Evolutionary conservation across 2,797 vertebrate species (phyloP), one percentile per base, ranked within the genome.

Genomic region (Malurus leucopterus): DNA sequence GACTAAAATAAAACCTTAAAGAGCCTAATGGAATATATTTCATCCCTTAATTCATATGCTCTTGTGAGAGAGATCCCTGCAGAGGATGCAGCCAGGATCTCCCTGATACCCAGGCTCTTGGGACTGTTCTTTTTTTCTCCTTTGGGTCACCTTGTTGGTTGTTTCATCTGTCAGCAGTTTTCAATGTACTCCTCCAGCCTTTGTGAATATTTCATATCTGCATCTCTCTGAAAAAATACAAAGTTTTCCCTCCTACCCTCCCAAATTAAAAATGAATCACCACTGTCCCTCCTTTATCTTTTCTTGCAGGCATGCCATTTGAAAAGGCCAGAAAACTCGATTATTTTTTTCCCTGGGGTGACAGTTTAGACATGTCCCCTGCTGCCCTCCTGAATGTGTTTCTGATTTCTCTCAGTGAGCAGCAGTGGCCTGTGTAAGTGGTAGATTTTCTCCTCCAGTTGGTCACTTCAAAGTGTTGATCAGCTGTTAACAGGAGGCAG

Each of bases 281-380:
- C 2, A 0, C 0, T 54, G 10, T 34, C 36, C 32, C 9, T 17
- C 21, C 32, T 61, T 71, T 2, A 47, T 32, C 27, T 57, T 71
- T 80, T 71, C 36, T 69, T 38, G n/a, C 11, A 55, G 22, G 6
- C 10, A 13, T 34, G 38, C 23, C 63, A 18, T 38, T 65, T 79
- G 49, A 76, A 88, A 62, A 58, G 16, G 32, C 27, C 58, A 51
- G 44, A 78, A 44, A 65, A 30, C 9, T 32, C 17, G 0, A 3
- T 36, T 38, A 1, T 3, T 29, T 8, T 43, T 8, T 44, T 54
- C 13, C 19, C 13, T 29, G 8, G 2, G 12, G 41, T 86, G 40
- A 36, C 32, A 71, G 7, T 51, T 81, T 29, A 73, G 59, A 14
- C 30, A 18, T 55, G 30, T 49, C 20, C 11, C 30, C 47, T 68